phyloP scores from a whole-genome alignment of 2,797 vertebrate species.

The Momotus momota region DNA sequence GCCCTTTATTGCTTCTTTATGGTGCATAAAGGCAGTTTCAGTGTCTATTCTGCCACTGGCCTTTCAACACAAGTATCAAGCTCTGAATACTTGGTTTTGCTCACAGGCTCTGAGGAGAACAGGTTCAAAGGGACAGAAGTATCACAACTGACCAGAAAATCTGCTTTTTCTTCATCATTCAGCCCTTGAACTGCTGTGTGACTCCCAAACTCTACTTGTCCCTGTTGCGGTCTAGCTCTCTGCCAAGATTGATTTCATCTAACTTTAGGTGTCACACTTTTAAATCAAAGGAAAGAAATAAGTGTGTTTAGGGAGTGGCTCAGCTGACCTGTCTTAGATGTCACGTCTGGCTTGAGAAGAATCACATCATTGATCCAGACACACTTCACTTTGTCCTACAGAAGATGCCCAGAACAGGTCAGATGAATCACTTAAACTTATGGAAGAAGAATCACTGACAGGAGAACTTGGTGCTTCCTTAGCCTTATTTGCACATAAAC shows the following conservation, averaged over 20 bases:
- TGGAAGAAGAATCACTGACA: background rate
- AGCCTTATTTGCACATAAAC: background rate
- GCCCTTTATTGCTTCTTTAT: conserved; percentile 8
- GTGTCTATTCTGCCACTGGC: background rate
- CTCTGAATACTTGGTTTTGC: background rate
- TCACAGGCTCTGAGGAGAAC: background rate
- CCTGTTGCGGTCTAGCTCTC: background rate
- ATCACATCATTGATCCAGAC: background rate
- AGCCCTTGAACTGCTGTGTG: background rate
- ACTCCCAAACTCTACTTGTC: background rate
- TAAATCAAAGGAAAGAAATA: background rate
- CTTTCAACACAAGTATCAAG: background rate
- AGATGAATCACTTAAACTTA: background rate
- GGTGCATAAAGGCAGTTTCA: background rate
- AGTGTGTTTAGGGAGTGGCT: background rate
- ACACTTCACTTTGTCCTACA: background rate
- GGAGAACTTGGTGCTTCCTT: background rate
- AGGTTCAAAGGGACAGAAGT: background rate
- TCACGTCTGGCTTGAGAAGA: background rate
- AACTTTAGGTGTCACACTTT: background rate
- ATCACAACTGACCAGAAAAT: background rate
- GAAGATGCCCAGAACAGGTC: background rate
- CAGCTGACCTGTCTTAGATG: background rate
- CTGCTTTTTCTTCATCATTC: background rate
- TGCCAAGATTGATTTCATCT: background rate